Conservation (phyloP, 2,113 vertebrate genomes). For the Chauna torquata region DNA sequence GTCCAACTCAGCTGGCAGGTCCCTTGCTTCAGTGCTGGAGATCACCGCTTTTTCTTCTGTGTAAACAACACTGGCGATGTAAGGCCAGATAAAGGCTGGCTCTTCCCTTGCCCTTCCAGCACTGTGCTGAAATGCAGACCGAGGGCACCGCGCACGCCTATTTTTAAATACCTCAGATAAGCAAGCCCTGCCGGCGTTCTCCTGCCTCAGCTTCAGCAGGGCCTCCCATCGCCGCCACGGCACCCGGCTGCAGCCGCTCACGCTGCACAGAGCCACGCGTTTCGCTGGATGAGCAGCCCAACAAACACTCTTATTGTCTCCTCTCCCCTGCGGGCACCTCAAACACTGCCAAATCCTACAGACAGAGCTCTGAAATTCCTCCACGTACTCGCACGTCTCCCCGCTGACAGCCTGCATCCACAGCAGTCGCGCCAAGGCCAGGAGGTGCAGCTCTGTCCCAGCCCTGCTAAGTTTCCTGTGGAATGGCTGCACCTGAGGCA, state of each 20-base stretch:
- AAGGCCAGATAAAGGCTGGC: neutral
- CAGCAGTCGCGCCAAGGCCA: accelerated
- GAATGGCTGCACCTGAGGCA: neutral
- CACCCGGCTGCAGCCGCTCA: neutral
- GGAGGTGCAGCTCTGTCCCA: neutral
- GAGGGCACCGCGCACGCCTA: too few species aligned
- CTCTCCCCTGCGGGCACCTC: neutral
- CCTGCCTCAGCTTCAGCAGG: neutral
- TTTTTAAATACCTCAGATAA: neutral
- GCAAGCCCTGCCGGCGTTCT: accelerated
- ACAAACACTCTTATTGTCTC: neutral
- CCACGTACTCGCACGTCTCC: accelerated
- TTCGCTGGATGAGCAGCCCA: neutral
- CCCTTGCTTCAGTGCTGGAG: accelerated
- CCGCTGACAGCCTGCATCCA: neutral
- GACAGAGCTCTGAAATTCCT: neutral
- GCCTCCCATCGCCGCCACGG: neutral
- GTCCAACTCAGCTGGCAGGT: neutral
- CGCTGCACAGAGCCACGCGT: neutral
- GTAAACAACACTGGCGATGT: accelerated
- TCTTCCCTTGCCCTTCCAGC: neutral
- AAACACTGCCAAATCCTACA: neutral
- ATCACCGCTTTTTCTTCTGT: neutral
- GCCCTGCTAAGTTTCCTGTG: too few species aligned
- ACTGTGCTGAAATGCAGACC: accelerated